Evolutionary conservation across 2,113 vertebrate species (phyloP).

Genomic region (Puffinus mauretanicus): DNA sequence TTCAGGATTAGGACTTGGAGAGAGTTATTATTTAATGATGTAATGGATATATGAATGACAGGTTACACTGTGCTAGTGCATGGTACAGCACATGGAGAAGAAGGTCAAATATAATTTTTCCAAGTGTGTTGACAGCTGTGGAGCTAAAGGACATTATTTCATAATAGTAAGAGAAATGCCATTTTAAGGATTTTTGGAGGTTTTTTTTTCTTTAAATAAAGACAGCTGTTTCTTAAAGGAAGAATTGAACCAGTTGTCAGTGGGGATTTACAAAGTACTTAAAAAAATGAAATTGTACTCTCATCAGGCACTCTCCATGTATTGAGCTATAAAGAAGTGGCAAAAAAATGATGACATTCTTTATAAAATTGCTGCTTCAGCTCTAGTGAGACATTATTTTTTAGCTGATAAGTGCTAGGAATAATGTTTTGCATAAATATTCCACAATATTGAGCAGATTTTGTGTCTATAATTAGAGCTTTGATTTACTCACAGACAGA

Average conservation of each 20-base stretch:
- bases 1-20: not conserved
- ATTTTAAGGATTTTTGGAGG: not conserved
- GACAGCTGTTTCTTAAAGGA: not conserved
- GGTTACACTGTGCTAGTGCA: not conserved
- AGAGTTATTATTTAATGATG: not conserved
- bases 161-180: not conserved
- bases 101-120: not conserved
- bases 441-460: slow-evolving; percentile 69
- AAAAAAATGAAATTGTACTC: not conserved
- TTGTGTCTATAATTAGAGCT: slow-evolving; percentile 71
- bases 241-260: slow-evolving; percentile 6
- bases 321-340: slow-evolving; percentile 47
- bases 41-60: not conserved
- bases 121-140: not conserved
- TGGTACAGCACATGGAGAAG: not conserved
- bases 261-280: slow-evolving; percentile 33
- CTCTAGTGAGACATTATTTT: slow-evolving; percentile 53
- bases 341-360: slow-evolving; percentile 37
- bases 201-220: not conserved
- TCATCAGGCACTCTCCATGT: slow-evolving; percentile 1
- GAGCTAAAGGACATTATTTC: not conserved
- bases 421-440: slow-evolving; percentile 73
- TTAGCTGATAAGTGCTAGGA: slow-evolving; percentile 66
- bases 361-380: slow-evolving; percentile 57
- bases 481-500: slow-evolving; percentile 67